Conservation (phyloP, 2,888 invertebrate genomes). For the Helicoverpa assulta region DNA sequence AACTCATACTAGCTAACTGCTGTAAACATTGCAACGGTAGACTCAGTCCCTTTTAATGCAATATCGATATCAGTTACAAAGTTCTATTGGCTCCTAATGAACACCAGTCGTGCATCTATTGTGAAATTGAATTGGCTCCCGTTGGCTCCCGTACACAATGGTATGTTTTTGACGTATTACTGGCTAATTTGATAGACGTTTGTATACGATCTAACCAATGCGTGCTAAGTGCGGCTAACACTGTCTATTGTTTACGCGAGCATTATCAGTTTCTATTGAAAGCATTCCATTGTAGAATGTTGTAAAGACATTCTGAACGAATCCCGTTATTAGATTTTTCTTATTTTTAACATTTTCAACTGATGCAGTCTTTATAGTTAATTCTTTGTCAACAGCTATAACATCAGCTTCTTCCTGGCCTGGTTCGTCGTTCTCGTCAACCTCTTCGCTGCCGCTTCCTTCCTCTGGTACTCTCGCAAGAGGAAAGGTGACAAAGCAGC, state of each 20-base stretch:
- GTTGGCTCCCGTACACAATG: conserved; percentile 25
- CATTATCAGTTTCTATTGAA: conserved; percentile 44
- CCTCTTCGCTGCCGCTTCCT: conserved; percentile 92
- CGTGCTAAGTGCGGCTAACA: conserved; percentile 42
- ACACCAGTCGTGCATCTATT: conserved; percentile 8
- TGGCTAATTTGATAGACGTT: conserved; percentile 40
- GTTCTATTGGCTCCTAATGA: conserved; percentile 3
- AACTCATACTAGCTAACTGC: no score
- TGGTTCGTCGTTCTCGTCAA: conserved; percentile 94
- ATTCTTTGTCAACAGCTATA: conserved; percentile 87
- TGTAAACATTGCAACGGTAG: neutral
- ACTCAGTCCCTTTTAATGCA: neutral
- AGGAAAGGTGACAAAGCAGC: conserved; percentile 95
- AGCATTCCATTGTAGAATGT: conserved; percentile 43
- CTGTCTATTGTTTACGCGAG: conserved; percentile 36
- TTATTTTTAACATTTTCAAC: neutral
- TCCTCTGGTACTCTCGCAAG: conserved; percentile 95
- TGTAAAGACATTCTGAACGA: conserved; percentile 16
- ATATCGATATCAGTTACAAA: neutral
- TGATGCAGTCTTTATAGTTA: neutral
- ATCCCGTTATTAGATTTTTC: neutral
- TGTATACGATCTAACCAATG: conserved; percentile 34
- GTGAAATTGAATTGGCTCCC: conserved; percentile 18
- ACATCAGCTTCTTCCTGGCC: conserved; percentile 93
- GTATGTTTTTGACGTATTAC: conserved; percentile 39